Base-by-base conservation (phyloP, 2,888 invertebrate genomes). In the Stenoptilia bipunctidactyla region DNA sequence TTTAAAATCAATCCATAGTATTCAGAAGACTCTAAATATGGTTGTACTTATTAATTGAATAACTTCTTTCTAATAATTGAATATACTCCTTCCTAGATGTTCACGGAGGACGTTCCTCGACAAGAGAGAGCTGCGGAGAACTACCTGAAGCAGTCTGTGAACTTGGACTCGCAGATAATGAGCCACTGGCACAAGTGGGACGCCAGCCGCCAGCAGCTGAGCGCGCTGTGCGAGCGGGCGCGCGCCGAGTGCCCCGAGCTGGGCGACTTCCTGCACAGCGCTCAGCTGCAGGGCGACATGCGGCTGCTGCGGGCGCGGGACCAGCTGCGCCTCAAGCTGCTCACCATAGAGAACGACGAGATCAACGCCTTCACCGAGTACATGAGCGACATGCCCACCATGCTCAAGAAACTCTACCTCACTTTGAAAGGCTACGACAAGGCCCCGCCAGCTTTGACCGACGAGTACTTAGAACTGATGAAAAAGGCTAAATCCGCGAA, bases 371-470 rank as follows among this genome's bases (percentile, higher is more conserved):
- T 76, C 20, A 74, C 82, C 0, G 76, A 79, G 12, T 85, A 86
- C 43, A 72, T 80, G 47, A 77, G 71, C 41, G 77, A 76, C 12
- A 79, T 88, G 77, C 85, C 87, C 0, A 61, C 55, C 1, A 76
- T 87, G 51, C 60, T 89, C 3, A 86, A 87, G 43, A 85, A 86
- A 39, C 79, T 88, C 34, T 89, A 87, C 51, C 59, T 86, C 10
- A 85, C 86, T 0, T 67, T 90, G 3, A 80, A 85, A 55, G 89
- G 88, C 0, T 86, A 87, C 42, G 87, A 87, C 14, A 83, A 84
- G 39, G 76, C 84, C 1, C 87, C 89, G 0, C 85, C 88, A 0
- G 68, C 80, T 0, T 63, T 89, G 50, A 85, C 82, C 0, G 59
- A 69, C 0, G 86, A 89, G 45, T 90, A 89, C 47, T 62, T 87